These are phyloP conservation scores for Hemiprocne comata DNA, from an alignment of 2,113 vertebrate genomes.

Conservation along the genomic window DNA sequence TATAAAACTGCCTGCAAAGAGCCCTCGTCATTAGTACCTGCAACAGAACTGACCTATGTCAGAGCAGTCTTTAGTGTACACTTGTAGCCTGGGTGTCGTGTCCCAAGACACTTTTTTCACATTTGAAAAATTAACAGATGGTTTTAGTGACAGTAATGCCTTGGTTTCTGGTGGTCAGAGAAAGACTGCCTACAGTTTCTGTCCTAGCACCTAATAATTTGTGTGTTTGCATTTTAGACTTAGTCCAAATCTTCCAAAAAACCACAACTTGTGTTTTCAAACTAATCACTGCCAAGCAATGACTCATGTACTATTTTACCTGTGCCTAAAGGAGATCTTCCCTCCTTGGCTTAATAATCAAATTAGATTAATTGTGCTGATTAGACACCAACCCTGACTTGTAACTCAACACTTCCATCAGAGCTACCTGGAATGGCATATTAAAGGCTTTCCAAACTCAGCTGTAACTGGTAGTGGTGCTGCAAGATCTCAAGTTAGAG, in stretches of 20 bases:
- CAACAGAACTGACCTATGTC: fast-evolving
- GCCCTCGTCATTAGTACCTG: not conserved
- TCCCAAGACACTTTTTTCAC: not conserved
- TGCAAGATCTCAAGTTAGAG: not conserved
- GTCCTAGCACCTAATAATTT: not conserved
- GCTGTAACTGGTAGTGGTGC: not conserved
- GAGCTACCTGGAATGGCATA: not conserved
- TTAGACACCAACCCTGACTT: not conserved
- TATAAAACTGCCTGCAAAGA: not conserved
- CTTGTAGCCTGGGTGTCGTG: not conserved
- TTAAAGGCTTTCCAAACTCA: not conserved
- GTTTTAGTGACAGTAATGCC: not conserved
- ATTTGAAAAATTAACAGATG: not conserved
- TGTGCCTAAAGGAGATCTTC: conserved; percentile 35
- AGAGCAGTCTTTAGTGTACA: not conserved
- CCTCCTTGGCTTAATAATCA: not conserved
- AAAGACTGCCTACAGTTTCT: not conserved
- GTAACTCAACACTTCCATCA: not conserved
- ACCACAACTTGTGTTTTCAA: not conserved
- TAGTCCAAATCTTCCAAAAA: not conserved
- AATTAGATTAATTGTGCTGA: conserved; percentile 35
- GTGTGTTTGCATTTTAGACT: not conserved
- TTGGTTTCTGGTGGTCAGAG: not conserved
- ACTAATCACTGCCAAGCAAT: not conserved
- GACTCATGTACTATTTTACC: not conserved